Evolutionary conservation across 2,797 vertebrate species (phyloP), one percentile per base, ranked within the genome.

Genomic region (Hypotaenidia okinawae): DNA sequence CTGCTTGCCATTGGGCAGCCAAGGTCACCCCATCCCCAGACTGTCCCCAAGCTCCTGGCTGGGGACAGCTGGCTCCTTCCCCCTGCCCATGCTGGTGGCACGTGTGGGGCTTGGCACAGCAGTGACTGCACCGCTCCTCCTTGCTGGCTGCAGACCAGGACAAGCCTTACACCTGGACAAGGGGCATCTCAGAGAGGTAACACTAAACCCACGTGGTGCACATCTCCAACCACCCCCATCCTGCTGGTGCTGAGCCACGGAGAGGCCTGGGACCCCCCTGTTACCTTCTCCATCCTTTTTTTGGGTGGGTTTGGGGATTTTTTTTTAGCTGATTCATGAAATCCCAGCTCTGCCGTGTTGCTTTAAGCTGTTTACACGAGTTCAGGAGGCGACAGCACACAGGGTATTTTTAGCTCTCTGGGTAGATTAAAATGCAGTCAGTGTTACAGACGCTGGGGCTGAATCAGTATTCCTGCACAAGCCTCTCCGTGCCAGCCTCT

Each of bases 401-500:
- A 1, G 51, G 95, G 75, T 98, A 98, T 98, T 98, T 98, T 98
- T 98, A 98, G 97, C 97, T 97, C 72, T 57, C 72, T 32, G 96
- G 97, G 91, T 89, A 97, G 96, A 97, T 97, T 97, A 96, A 94
- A 94, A 98, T 98, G 97, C 97, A 97, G 97, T 91, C 93, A 52
- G 92, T 94, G 97, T 97, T 97, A 97, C 96, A 98, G 98, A 97
- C 97, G 90, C 97, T 90, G 83, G 43, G 96, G 75, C 91, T 96
- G 97, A 97, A 98, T 98, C 98, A 98, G 98, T 98, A 98, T 98
- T 98, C 98, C 96, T 96, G 94, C 96, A 92, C 96, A 87, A 97
- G 87, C 97, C 84, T 97, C 97, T 95, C 94, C 78, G 91, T 92
- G 95, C 97, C 96, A 96, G 97, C 96, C 59, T 89, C 97, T 97